phyloP scores from a whole-genome alignment of 2,888 invertebrate species.

The Chrysodeixis includens region DNA sequence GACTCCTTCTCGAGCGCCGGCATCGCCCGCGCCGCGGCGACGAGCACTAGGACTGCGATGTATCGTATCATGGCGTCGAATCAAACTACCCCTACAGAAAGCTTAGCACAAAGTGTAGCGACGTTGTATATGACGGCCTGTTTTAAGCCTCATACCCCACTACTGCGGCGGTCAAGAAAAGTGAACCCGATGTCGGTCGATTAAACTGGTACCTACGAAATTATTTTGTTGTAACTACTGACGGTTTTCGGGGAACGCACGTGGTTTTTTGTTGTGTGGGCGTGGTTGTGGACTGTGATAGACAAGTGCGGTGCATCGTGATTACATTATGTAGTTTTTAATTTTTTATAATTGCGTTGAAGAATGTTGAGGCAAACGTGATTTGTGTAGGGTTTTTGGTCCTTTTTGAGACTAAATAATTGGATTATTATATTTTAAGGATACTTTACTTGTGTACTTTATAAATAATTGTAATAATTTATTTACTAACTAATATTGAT shows the following conservation, averaged over 20 bases:
- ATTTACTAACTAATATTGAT: too few species aligned
- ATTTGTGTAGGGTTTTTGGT: background rate
- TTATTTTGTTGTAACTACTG: constrained; percentile 80
- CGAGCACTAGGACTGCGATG: constrained; percentile 85
- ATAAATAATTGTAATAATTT: background rate
- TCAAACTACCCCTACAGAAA: constrained; percentile 82
- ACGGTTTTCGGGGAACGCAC: constrained; percentile 74
- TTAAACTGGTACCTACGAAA: constrained; percentile 81
- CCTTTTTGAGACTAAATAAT: background rate
- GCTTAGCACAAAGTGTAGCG: constrained; percentile 84
- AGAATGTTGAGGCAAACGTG: constrained; percentile 6
- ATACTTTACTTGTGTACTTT: background rate
- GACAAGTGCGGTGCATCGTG: constrained; percentile 40
- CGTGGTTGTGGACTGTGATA: constrained; percentile 42
- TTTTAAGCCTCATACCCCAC: constrained; percentile 88
- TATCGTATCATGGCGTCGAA: constrained; percentile 83
- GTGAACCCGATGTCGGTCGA: constrained; percentile 81
- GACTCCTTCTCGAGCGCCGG: constrained; percentile 88
- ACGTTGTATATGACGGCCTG: constrained; percentile 78
- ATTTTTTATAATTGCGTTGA: constrained; percentile 17
- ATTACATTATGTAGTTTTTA: constrained; percentile 31
- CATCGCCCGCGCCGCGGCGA: constrained; percentile 85
- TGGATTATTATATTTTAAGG: background rate
- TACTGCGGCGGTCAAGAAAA: constrained; percentile 80
- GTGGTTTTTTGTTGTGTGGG: constrained; percentile 60